Conservation (phyloP, 2,888 invertebrate genomes). For the Digitonthophagus gazella region DNA sequence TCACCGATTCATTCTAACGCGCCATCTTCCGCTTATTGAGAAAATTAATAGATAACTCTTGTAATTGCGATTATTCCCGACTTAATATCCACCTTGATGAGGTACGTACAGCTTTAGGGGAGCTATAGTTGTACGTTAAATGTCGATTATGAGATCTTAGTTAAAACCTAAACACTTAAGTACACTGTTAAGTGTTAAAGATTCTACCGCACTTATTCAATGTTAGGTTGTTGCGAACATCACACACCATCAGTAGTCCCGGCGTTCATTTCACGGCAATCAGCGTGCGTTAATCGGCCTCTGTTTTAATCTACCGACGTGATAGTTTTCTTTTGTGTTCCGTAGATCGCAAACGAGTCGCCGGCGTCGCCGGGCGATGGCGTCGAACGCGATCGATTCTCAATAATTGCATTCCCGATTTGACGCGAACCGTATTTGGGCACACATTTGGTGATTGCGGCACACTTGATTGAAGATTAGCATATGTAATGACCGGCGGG, state of each 20-base stretch:
- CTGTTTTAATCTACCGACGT: background rate
- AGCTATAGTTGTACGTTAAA: background rate
- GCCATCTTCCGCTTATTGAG: background rate
- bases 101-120: background rate
- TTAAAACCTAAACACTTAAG: background rate
- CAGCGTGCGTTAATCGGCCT: background rate
- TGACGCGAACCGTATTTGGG: background rate
- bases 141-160: background rate
- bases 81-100: background rate
- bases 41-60: background rate
- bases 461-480: conserved; percentile 3
- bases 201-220: background rate
- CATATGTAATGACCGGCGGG: conserved; percentile 8
- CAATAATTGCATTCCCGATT: conserved; percentile 16
- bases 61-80: background rate
- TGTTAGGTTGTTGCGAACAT: background rate
- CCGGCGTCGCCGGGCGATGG: too few species aligned
- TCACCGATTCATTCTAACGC: background rate
- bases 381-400: conserved; percentile 1
- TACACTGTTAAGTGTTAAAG: background rate
- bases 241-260: background rate
- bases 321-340: background rate
- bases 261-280: background rate
- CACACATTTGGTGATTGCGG: conserved; percentile 11
- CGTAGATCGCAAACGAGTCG: background rate